Evolutionary conservation across 2,797 vertebrate species (phyloP).

Genomic region (Poeciliopsis presidionis): DNA sequence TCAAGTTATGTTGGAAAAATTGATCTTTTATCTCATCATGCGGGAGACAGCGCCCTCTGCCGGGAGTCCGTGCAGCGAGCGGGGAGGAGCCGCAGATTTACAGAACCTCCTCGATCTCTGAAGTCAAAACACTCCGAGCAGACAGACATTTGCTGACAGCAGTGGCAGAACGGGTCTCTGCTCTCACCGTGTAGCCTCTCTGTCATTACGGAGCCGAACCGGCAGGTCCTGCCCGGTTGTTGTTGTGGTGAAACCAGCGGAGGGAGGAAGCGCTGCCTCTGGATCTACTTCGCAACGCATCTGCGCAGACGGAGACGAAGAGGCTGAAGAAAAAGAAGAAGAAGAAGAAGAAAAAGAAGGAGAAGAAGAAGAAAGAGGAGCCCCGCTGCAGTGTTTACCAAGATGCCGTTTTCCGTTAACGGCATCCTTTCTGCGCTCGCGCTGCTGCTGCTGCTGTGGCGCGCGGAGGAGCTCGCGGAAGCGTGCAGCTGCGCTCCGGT

Average conservation of each 20-base stretch:
- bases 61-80: conserved; percentile 33
- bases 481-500: conserved; percentile 97
- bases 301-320: conserved; percentile 48
- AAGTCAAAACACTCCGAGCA: conserved; percentile 75
- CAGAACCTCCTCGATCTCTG: conserved; percentile 76
- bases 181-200: conserved; percentile 28
- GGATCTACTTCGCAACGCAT: conserved; percentile 54
- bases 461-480: conserved; percentile 85
- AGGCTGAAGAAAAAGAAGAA: conserved; percentile 41
- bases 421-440: conserved; percentile 79
- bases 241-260: conserved; percentile 27
- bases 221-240: conserved; percentile 4
- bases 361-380: conserved; percentile 9
- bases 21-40: background rate
- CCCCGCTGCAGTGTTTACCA: conserved; percentile 36
- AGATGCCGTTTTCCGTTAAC: conserved; percentile 80
- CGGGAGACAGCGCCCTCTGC: conserved; percentile 64
- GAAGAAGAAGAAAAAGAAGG: background rate
- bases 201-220: conserved; percentile 30
- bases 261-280: conserved; percentile 36
- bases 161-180: conserved; percentile 4
- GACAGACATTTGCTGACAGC: conserved; percentile 48
- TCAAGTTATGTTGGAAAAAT: background rate
- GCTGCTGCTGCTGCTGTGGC: conserved; percentile 85
- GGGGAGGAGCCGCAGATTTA: conserved; percentile 80